Evolutionary conservation across 1,140 invertebrate genomes (phyloP).

Genomic region (Holcopasites calliopsidis): DNA sequence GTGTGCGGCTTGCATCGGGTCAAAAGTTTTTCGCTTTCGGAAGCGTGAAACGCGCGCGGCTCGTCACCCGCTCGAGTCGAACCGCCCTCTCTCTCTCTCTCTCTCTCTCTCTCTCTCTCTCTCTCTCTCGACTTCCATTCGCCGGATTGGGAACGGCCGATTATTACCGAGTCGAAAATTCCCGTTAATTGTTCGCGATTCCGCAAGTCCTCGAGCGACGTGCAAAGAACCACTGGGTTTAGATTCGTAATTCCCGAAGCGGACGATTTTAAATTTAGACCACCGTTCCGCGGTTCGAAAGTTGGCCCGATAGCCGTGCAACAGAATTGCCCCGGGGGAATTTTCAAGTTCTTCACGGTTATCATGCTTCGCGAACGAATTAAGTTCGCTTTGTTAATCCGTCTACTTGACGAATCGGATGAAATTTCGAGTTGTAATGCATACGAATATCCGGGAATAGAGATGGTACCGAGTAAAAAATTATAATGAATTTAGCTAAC

Average conservation of each 20-base stretch:
- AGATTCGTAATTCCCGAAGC: neutral
- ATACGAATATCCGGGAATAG: neutral
- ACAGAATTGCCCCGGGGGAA: neutral
- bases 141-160: neutral
- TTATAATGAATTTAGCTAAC: no score
- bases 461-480: no score
- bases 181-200: conserved; percentile 28
- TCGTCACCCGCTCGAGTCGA: no score
- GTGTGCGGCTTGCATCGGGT: neutral
- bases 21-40: conserved; percentile 25
- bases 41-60: neutral
- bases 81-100: no score
- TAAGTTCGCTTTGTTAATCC: neutral
- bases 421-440: neutral
- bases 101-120: neutral
- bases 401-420: no score
- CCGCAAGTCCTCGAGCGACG: neutral
- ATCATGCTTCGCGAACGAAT: neutral
- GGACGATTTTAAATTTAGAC: conserved; percentile 13
- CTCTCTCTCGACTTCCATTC: neutral
- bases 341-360: neutral
- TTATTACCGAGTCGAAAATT: conserved; percentile 39
- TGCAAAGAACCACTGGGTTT: no score
- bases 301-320: neutral
- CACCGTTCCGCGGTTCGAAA: neutral